Evolutionary conservation across 2,888 invertebrate species (phyloP).

Genomic region (Trilocha varians): DNA sequence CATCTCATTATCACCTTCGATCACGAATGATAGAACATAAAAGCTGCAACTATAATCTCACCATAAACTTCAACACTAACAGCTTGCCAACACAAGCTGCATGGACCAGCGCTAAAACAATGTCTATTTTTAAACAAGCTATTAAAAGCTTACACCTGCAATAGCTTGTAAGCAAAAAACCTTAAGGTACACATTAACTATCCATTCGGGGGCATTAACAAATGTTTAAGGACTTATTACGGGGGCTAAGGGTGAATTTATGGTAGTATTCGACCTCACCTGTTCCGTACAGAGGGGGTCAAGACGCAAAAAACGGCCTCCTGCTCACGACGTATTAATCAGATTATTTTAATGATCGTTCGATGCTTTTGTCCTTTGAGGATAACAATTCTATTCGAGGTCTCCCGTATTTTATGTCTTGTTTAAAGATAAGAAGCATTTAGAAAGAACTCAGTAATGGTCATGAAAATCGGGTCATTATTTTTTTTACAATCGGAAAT

Average conservation of each 20-base stretch:
- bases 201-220: constrained; percentile 48
- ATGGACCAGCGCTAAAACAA: constrained; percentile 5
- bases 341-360: not conserved
- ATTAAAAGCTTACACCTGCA: constrained; percentile 5
- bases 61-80: not conserved
- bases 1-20: too few relatives aligned
- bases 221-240: constrained; percentile 54
- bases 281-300: constrained; percentile 6
- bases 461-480: too few relatives aligned
- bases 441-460: too few relatives aligned
- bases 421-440: too few relatives aligned
- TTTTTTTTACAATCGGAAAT: too few relatives aligned
- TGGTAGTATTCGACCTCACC: not conserved
- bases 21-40: too few relatives aligned
- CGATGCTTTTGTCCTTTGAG: not conserved
- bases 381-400: too few relatives aligned
- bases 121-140: constrained; percentile 3
- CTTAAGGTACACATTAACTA: constrained; percentile 46
- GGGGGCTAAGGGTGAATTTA: constrained; percentile 21
- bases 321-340: not conserved
- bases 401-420: too few relatives aligned
- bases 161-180: constrained; percentile 28
- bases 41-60: not conserved
- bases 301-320: not conserved
- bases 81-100: not conserved